phyloP scores from a whole-genome alignment of 2,888 invertebrate species.

The Nymphalis c-album region DNA sequence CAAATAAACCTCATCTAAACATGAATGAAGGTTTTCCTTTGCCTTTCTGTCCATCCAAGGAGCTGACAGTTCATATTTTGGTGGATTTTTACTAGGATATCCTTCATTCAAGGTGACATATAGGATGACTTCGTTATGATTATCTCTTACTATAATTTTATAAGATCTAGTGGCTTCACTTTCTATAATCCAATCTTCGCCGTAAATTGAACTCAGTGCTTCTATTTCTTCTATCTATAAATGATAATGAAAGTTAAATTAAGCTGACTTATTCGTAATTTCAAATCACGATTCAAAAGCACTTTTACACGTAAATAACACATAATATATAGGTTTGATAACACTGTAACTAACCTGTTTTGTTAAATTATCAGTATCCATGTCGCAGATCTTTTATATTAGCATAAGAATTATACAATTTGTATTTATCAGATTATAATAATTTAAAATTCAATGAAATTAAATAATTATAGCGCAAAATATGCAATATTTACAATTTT shows the following conservation, averaged over 20 bases:
- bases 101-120: slow-evolving; percentile 83
- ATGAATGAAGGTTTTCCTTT: slow-evolving; percentile 78
- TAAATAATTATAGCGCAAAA: too few species aligned
- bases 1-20: slow-evolving; percentile 85
- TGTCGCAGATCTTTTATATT: slow-evolving; percentile 33
- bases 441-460: too few species aligned
- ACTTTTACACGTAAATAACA: neutral
- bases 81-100: slow-evolving; percentile 85
- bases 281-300: neutral
- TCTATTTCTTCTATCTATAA: slow-evolving; percentile 85
- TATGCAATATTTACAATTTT: too few species aligned
- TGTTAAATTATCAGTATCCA: slow-evolving; percentile 59
- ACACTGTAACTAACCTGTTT: slow-evolving; percentile 40
- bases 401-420: neutral
- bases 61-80: slow-evolving; percentile 86
- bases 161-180: slow-evolving; percentile 80
- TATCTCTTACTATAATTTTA: slow-evolving; percentile 80
- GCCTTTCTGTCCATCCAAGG: slow-evolving; percentile 84
- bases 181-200: slow-evolving; percentile 84
- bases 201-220: slow-evolving; percentile 87
- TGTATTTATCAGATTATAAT: neutral
- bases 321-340: neutral
- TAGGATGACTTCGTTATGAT: slow-evolving; percentile 78
- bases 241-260: neutral
- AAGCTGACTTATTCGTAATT: too few species aligned